A percentile compares a stretch with the other conserved stretches of the same genome.
Evolutionary conservation across 1,140 invertebrate genomes (phyloP).

Genomic region (Drosophila bifasciata): DNA sequence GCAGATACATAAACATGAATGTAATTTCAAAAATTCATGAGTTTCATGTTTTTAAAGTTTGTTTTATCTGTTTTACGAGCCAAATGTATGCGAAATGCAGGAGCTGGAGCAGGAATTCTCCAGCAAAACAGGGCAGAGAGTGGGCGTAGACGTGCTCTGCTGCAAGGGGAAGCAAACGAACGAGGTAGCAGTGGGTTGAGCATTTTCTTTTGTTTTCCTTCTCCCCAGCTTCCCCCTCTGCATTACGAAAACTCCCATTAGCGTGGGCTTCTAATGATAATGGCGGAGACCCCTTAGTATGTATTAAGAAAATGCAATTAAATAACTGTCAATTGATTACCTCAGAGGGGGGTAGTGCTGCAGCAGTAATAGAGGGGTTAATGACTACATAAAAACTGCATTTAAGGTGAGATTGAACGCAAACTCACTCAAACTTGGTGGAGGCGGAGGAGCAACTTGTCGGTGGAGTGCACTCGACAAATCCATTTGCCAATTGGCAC

Average conservation of each 20-base stretch:
- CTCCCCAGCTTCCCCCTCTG: no score
- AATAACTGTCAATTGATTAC: conserved; percentile 5
- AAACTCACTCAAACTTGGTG: conserved; percentile 17
- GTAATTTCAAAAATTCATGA: conserved; percentile 64
- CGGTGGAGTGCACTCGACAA: conserved; percentile 35
- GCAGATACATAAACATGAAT: conserved; percentile 57
- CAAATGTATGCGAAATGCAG: background rate
- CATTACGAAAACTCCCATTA: no score
- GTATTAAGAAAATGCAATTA: conserved; percentile 55
- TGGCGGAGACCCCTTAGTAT: conserved; percentile 29
- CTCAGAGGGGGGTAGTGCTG: background rate
- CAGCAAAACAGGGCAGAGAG: no score
- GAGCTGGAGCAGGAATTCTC: background rate
- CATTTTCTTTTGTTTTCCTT: background rate
- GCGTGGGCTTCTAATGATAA: no score
- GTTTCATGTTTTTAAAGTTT: conserved; percentile 41
- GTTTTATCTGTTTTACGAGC: conserved; percentile 51
- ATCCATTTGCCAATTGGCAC: conserved; percentile 43
- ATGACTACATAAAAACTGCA: conserved; percentile 36
- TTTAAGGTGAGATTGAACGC: conserved; percentile 29
- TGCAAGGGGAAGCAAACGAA: no score
- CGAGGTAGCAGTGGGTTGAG: no score
- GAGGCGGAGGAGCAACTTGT: conserved; percentile 11
- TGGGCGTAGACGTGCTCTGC: no score
- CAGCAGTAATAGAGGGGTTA: background rate